A percentile compares a stretch with the other conserved stretches of the same genome.
phyloP scores from a whole-genome alignment of 2,113 vertebrate species.

The Cheirogaleus medius region DNA sequence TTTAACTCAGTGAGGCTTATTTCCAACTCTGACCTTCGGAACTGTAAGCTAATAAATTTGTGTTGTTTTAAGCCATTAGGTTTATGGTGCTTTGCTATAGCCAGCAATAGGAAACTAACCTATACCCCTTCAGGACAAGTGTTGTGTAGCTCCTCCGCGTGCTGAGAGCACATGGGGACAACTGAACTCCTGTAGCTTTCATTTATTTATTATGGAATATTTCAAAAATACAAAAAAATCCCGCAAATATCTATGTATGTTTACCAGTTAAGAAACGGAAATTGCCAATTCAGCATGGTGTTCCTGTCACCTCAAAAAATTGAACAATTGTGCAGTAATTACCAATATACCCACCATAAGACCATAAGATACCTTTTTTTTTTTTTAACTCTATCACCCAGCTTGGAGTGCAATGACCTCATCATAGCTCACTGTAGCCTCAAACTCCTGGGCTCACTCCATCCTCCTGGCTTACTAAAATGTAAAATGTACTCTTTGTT shows the following conservation, averaged over 20 bases:
- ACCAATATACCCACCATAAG: background rate
- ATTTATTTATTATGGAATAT: background rate
- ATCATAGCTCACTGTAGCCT: too few species aligned
- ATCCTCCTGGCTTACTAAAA: too few species aligned
- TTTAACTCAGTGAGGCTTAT: too few species aligned
- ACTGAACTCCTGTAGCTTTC: background rate
- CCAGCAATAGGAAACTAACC: background rate
- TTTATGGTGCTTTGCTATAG: background rate
- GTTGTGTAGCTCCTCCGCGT: background rate
- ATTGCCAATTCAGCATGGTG: background rate
- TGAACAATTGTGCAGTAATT: background rate
- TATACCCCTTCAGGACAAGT: background rate
- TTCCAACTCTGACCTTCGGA: too few species aligned
- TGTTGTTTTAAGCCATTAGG: background rate
- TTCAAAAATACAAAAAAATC: background rate
- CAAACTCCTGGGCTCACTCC: too few species aligned
- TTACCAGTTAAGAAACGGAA: background rate
- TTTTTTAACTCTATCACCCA: too few species aligned
- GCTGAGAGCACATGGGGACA: background rate
- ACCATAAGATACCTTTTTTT: background rate
- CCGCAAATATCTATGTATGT: background rate
- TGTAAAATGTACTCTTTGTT: background rate
- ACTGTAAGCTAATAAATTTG: too few species aligned
- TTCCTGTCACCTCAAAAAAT: background rate
- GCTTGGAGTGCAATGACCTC: too few species aligned